These are phyloP conservation scores for Platynereis dumerilii DNA, from an alignment of 2,888 invertebrate species.

Conservation along the genomic window DNA sequence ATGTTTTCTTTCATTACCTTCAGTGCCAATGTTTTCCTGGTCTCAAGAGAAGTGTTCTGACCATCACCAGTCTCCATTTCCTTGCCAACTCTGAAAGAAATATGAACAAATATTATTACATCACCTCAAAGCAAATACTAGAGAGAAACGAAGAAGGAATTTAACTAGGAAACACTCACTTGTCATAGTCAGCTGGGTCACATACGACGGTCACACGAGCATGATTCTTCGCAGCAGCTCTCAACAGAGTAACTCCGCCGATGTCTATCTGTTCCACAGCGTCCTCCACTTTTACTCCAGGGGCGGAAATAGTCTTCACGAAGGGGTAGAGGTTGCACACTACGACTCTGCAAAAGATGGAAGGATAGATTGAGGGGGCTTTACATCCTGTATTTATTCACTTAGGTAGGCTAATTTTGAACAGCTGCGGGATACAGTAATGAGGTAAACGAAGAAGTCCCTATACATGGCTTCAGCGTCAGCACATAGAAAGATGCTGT, in stretches of 20 bases:
- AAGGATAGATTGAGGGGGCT: too few species aligned
- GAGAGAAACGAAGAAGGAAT: background rate
- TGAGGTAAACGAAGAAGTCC: too few species aligned
- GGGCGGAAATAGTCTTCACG: constrained; percentile 82
- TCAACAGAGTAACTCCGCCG: constrained; percentile 88
- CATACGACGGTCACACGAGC: constrained; percentile 91
- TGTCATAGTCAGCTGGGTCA: constrained; percentile 88
- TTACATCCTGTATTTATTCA: too few species aligned
- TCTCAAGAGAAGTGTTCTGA: constrained; percentile 75
- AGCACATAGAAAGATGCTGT: too few species aligned
- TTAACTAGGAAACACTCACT: constrained; percentile 35
- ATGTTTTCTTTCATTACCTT: constrained; percentile 62
- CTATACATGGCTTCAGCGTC: too few species aligned
- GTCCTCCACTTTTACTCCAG: constrained; percentile 80
- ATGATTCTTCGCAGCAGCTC: constrained; percentile 98
- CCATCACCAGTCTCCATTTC: constrained; percentile 73
- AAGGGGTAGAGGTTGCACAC: constrained; percentile 98
- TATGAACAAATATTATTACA: constrained; percentile 20
- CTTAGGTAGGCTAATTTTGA: too few species aligned
- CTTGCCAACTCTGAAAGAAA: constrained; percentile 71
- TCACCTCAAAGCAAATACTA: background rate
- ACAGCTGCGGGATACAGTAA: too few species aligned
- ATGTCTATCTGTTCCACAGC: constrained; percentile 98
- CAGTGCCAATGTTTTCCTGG: constrained; percentile 71
- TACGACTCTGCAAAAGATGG: constrained; percentile 71